Evolutionary conservation across 2,888 invertebrate species (phyloP).

Genomic region (Hypselothyrea guttata): DNA sequence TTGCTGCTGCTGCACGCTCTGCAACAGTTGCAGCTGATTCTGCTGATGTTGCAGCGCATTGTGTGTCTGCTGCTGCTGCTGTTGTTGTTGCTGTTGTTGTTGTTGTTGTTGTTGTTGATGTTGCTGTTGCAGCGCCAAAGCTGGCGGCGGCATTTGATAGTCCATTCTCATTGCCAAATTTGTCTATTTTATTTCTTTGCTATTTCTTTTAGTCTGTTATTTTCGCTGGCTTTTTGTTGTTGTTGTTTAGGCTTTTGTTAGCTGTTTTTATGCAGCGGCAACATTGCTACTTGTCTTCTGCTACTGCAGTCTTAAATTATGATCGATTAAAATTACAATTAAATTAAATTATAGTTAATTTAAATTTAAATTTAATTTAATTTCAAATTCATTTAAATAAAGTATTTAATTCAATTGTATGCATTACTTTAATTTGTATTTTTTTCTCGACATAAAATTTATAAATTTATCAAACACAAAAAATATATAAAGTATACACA

Average conservation of each 20-base stretch:
- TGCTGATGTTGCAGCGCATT: conserved; percentile 74
- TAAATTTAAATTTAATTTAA: not conserved
- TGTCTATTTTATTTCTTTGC: conserved; percentile 4
- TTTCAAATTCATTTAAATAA: too few species aligned
- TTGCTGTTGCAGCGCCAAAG: conserved; percentile 78
- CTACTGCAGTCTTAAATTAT: conserved; percentile 18
- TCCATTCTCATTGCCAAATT: conserved; percentile 80
- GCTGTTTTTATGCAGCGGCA: not conserved
- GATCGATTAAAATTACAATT: too few species aligned
- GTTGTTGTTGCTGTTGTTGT: conserved; percentile 64
- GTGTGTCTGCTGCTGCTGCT: conserved; percentile 62
- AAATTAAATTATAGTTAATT: too few species aligned
- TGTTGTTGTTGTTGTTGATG: conserved; percentile 73
- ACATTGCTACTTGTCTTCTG: conserved; percentile 26
- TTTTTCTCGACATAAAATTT: too few species aligned
- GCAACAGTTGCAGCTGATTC: conserved; percentile 76
- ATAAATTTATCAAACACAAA: conserved; percentile 5
- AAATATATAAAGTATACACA: conserved; percentile 9
- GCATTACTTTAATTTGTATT: too few species aligned
- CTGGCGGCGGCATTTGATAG: conserved; percentile 82
- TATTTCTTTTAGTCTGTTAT: conserved; percentile 5
- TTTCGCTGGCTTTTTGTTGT: too few species aligned
- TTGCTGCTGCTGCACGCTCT: conserved; percentile 69
- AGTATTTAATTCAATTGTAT: too few species aligned
- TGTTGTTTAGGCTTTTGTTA: not conserved